phyloP scores from a whole-genome alignment of 1,140 invertebrate genomes.

The Thrips palmi region DNA sequence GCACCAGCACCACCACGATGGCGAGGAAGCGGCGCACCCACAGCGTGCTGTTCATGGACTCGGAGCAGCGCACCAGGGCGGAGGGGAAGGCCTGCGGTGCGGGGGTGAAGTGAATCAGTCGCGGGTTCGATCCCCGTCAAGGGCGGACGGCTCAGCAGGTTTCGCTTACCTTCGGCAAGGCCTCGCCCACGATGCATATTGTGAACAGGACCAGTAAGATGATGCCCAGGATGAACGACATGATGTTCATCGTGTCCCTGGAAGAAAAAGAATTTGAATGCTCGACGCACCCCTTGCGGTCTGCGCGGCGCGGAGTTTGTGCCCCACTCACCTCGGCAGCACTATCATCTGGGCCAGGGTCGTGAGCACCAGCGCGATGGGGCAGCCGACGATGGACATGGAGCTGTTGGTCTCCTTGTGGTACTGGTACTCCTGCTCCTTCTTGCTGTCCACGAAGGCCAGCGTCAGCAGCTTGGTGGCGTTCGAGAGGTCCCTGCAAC shows the following conservation, averaged over 20 bases:
- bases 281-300: background rate
- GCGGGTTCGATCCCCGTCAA: too few relatives aligned
- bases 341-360: conserved; percentile 32
- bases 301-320: background rate
- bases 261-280: conserved; percentile 10
- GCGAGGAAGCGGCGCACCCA: conserved; percentile 32
- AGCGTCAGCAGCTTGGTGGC: conserved; percentile 44
- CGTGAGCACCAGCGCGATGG: conserved; percentile 36
- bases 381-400: conserved; percentile 38
- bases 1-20: conserved; percentile 29
- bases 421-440: conserved; percentile 42
- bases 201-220: conserved; percentile 25
- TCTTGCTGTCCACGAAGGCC: conserved; percentile 39
- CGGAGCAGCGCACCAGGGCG: conserved; percentile 27
- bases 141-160: too few relatives aligned
- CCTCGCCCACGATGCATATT: conserved; percentile 29
- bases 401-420: conserved; percentile 44
- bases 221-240: conserved; percentile 26
- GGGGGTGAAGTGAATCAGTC: too few relatives aligned
- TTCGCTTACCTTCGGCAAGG: conserved; percentile 26
- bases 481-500: conserved; percentile 42
- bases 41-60: conserved; percentile 30
- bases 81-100: conserved; percentile 25
- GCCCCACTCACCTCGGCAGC: conserved; percentile 28
- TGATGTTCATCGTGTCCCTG: conserved; percentile 22